Percentiles rank a stretch among this genome's conserved stretches.
phyloP scores from a whole-genome alignment of 64 coral and sea anemone genomes.

The Anthopleura sola region DNA sequence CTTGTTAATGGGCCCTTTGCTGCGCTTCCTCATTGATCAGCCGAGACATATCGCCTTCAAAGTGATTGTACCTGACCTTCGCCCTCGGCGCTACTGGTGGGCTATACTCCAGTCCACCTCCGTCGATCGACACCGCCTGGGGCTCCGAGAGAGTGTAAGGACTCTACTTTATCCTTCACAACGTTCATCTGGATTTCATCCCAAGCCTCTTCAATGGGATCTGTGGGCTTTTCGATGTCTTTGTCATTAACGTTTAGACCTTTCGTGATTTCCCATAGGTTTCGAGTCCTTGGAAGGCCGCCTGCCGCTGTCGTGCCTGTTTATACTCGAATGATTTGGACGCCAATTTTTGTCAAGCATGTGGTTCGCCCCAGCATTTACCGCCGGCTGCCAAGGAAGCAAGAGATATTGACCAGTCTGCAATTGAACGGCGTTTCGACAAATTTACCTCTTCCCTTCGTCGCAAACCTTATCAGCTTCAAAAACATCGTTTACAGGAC shows the following conservation, averaged over 20 bases:
- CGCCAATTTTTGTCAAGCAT: conserved; percentile 14
- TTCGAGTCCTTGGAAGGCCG: conserved; percentile 43
- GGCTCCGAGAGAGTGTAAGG: background rate
- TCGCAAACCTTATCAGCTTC: background rate
- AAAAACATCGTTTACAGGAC: background rate
- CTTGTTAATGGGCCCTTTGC: background rate
- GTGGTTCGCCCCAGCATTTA: background rate
- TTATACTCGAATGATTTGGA: conserved; percentile 32
- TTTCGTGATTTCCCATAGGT: background rate
- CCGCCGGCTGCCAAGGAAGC: background rate
- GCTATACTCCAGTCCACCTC: background rate
- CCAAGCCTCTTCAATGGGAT: background rate
- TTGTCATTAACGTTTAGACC: background rate
- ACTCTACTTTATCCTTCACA: background rate
- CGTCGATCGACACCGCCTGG: conserved; percentile 12
- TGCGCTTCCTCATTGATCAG: background rate
- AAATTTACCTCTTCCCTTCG: background rate
- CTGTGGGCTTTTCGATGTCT: background rate
- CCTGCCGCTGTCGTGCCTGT: background rate
- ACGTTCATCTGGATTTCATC: background rate
- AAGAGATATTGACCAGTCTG: background rate
- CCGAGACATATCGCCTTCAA: background rate
- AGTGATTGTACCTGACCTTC: background rate
- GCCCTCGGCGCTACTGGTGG: conserved; percentile 1
- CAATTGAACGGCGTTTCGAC: background rate